phyloP scores from a whole-genome alignment of 2,113 vertebrate species.

The Tinamus guttatus region DNA sequence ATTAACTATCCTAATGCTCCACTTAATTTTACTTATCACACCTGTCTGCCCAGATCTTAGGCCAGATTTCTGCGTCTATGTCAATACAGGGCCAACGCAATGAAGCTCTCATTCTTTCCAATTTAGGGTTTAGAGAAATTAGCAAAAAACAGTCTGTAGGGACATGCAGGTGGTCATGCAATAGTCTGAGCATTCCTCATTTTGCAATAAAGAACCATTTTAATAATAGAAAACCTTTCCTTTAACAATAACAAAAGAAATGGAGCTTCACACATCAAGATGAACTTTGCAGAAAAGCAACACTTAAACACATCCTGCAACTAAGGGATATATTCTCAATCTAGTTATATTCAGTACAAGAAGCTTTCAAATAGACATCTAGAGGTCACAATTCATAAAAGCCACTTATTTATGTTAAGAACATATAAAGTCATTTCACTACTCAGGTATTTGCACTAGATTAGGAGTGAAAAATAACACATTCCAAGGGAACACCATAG shows the following conservation, averaged over 20 bases:
- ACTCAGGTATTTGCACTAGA: neutral
- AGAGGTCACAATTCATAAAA: neutral
- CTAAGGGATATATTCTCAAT: neutral
- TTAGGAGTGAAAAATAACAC: neutral
- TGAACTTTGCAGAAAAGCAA: neutral
- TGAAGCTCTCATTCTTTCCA: neutral
- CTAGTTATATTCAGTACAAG: rapidly evolving
- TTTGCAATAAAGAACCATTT: neutral
- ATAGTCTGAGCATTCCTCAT: neutral
- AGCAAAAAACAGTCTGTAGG: neutral
- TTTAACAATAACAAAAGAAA: neutral
- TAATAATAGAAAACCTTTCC: neutral
- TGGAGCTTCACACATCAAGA: neutral
- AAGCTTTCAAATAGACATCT: neutral
- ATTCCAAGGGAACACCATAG: neutral
- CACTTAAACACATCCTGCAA: neutral
- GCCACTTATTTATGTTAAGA: neutral
- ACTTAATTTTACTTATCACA: neutral
- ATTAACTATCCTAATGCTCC: neutral
- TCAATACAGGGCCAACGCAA: neutral
- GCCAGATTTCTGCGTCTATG: neutral
- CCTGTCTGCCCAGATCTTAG: neutral
- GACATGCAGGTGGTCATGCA: neutral
- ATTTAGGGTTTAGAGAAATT: neutral
- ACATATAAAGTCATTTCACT: neutral